A percentile compares a stretch with the other conserved stretches of the same genome.
Evolutionary conservation across 2,113 vertebrate species (phyloP).

Genomic region (Oncorhynchus kisutch): DNA sequence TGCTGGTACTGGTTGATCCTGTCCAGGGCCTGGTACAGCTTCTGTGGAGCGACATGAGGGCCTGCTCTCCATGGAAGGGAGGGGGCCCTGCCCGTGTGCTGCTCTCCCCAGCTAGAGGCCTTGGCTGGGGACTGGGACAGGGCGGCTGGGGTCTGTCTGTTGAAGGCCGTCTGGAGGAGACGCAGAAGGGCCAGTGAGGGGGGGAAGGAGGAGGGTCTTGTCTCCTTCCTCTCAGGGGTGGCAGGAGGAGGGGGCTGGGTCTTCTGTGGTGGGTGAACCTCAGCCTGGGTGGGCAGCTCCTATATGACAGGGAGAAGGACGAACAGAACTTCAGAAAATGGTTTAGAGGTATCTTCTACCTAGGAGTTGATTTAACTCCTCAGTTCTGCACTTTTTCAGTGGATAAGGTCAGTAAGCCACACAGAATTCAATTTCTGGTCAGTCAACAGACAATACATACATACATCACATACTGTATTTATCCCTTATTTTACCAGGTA

Average conservation of each 20-base stretch:
- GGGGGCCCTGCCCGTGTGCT: constrained; percentile 59
- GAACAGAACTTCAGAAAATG: background rate
- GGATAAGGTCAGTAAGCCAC: background rate
- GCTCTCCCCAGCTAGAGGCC: constrained; percentile 42
- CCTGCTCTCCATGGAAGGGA: constrained; percentile 39
- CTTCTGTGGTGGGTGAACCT: constrained; percentile 54
- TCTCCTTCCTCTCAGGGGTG: background rate
- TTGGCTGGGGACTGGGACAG: constrained; percentile 41
- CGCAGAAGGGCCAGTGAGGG: constrained; percentile 78
- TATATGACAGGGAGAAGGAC: constrained; percentile 52
- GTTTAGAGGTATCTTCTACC: no score
- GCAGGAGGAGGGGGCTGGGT: constrained; percentile 42
- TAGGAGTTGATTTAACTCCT: no score
- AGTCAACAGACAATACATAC: no score
- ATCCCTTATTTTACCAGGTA: no score
- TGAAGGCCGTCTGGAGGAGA: constrained; percentile 87
- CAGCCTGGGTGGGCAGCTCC: constrained; percentile 71
- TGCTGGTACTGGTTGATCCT: constrained; percentile 84
- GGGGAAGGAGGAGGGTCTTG: constrained; percentile 18
- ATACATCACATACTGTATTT: no score
- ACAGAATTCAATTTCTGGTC: no score
- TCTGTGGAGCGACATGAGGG: constrained; percentile 76
- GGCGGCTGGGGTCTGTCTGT: constrained; percentile 69
- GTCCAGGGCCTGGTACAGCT: constrained; percentile 85
- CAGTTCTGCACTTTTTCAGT: background rate